These are phyloP conservation scores for Eurosta solidaginis DNA, from an alignment of 1,140 invertebrate genomes.

Conservation along the genomic window DNA sequence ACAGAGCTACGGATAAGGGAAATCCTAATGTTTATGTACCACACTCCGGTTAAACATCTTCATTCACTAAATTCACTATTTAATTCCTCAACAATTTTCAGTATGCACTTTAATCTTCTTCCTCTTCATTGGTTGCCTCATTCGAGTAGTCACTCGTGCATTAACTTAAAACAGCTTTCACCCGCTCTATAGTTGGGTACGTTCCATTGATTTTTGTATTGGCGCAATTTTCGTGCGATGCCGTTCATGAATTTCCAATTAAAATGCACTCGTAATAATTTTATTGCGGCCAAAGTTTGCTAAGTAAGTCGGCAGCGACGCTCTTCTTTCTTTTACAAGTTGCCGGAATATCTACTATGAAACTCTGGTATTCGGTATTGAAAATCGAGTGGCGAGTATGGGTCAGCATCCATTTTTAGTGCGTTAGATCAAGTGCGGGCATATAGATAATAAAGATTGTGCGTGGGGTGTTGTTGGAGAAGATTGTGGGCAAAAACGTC, in stretches of 20 bases:
- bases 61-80: background rate
- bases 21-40: too few species aligned
- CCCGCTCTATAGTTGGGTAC: too few species aligned
- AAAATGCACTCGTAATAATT: constrained; percentile 28
- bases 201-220: background rate
- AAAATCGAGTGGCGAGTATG: background rate
- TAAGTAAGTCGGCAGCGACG: background rate
- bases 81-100: background rate
- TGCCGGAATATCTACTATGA: background rate
- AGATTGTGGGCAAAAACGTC: background rate
- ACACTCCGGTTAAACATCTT: background rate
- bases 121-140: background rate
- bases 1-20: too few species aligned
- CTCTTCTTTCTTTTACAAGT: background rate
- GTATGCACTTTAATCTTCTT: background rate
- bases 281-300: background rate
- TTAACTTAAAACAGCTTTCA: background rate
- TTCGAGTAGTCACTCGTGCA: background rate
- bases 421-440: background rate
- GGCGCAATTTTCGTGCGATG: background rate
- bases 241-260: background rate
- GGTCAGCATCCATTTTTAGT: background rate
- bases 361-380: background rate
- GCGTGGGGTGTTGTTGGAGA: background rate
- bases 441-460: background rate